phyloP scores from a whole-genome alignment of 2,888 invertebrate genomes.

The Taphrorychus bicolor region DNA sequence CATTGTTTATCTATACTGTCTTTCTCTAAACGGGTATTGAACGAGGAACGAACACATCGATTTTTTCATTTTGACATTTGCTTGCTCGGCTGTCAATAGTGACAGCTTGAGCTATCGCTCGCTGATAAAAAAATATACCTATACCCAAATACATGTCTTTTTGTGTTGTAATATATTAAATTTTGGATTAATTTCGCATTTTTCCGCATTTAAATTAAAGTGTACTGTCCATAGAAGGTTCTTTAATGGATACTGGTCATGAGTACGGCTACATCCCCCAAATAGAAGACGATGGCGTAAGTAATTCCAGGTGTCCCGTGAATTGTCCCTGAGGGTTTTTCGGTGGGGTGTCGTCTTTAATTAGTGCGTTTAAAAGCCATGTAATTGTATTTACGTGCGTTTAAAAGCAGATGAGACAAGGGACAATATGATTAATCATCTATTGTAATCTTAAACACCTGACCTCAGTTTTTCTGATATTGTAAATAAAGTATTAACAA shows the following conservation, averaged over 20 bases:
- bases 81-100: constrained; percentile 2
- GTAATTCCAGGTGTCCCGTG: constrained; percentile 40
- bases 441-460: constrained; percentile 1
- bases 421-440: not conserved
- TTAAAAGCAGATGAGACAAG: not conserved
- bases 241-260: constrained; percentile 58
- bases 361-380: not conserved
- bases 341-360: not conserved
- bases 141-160: constrained; percentile 20
- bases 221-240: constrained; percentile 6
- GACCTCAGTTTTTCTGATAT: not conserved
- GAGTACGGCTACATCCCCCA: constrained; percentile 59
- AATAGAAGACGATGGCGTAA: constrained; percentile 58
- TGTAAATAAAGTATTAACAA: no score
- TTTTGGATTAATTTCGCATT: constrained; percentile 16
- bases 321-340: not conserved
- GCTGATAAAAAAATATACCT: constrained; percentile 26
- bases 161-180: not conserved
- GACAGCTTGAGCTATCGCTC: constrained; percentile 4
- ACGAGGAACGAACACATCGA: no score
- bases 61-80: not conserved
- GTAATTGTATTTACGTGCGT: not conserved
- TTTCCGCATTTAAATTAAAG: constrained; percentile 32
- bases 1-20: no score
- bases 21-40: no score